Percentiles rank a stretch among this genome's conserved stretches.
Evolutionary conservation across 1,140 invertebrate species (phyloP).

Genomic region (Drosophila sturtevanti): DNA sequence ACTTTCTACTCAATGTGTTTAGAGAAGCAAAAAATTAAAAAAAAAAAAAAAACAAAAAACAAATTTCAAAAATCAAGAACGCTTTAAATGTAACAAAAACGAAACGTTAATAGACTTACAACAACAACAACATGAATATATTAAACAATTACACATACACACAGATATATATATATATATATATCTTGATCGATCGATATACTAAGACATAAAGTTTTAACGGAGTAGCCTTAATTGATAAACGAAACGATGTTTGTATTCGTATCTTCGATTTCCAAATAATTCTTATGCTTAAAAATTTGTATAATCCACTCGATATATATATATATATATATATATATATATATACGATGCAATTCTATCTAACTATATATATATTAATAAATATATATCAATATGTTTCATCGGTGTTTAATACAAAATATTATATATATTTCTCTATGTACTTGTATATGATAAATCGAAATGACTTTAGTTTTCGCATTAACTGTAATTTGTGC

Average conservation of each 20-base stretch:
- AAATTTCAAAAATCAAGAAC: conserved; percentile 61
- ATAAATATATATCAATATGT: conserved; percentile 29
- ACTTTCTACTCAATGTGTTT: conserved; percentile 72
- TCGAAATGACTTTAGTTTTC: conserved; percentile 41
- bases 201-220: conserved; percentile 63
- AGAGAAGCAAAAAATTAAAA: conserved; percentile 54
- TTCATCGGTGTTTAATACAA: conserved; percentile 45
- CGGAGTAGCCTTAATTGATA: conserved; percentile 72
- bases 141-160: conserved; percentile 37
- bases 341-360: conserved; percentile 6
- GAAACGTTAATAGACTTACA: conserved; percentile 80
- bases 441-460: conserved; percentile 43
- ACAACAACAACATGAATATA: conserved; percentile 48
- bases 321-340: conserved; percentile 25
- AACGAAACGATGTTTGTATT: conserved; percentile 40
- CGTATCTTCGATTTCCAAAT: conserved; percentile 57
- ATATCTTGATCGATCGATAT: conserved; percentile 32
- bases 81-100: conserved; percentile 82
- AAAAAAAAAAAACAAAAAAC: conserved; percentile 36
- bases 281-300: not conserved
- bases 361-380: conserved; percentile 34
- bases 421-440: conserved; percentile 28
- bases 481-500: conserved; percentile 34
- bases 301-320: not conserved
- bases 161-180: conserved; percentile 41